Conservation (phyloP, 2,113 vertebrate genomes). For the Pollimyrus isidori region DNA sequence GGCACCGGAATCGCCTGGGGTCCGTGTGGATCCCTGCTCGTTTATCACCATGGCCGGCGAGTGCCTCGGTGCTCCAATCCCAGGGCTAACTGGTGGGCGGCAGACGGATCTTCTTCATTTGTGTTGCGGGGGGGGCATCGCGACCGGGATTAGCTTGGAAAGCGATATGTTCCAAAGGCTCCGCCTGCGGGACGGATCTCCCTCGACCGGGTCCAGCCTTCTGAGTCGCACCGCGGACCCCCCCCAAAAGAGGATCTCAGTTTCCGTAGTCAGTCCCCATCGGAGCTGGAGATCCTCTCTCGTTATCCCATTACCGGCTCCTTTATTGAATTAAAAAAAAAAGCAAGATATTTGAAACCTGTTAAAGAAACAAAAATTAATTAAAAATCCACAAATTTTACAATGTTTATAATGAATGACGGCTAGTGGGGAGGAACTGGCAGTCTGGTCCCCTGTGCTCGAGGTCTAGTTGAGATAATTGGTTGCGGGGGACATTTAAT, state of each 20-base stretch:
- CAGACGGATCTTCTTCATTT: background rate
- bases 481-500: slow-evolving; percentile 33
- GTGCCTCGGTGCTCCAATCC: background rate
- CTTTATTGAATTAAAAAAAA: background rate
- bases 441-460: background rate
- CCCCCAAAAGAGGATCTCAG: background rate
- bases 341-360: background rate
- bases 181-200: background rate
- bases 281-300: background rate
- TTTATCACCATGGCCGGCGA: background rate
- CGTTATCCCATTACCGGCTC: background rate
- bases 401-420: background rate
- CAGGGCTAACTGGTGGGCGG: background rate
- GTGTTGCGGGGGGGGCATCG: background rate
- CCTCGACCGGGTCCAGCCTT: background rate
- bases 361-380: background rate
- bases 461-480: slow-evolving; percentile 27
- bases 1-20: slow-evolving; percentile 40
- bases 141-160: background rate
- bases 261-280: background rate
- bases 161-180: background rate
- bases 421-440: background rate
- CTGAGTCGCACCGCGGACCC: background rate
- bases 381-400: background rate
- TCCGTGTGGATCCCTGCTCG: slow-evolving; percentile 47